Base-by-base conservation (phyloP, 2,113 vertebrate genomes). In the Perccottus glenii region DNA sequence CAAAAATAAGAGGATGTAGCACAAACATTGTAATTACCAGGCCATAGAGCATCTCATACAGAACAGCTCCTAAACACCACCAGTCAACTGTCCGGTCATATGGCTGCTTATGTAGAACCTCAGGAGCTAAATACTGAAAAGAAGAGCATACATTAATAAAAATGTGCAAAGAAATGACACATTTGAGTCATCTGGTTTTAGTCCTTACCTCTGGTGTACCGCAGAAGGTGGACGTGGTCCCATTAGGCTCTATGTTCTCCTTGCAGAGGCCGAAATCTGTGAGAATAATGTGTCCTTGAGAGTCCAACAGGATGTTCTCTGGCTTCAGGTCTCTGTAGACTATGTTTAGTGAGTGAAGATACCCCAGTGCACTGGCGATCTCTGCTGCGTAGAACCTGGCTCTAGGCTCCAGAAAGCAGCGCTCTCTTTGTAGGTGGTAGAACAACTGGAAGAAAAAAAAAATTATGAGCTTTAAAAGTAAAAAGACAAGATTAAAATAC, bases 181-280 rank as follows among this genome's bases (percentile, higher is more conserved):
- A 2, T 11, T 10, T 11, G 6, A 36, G 8, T 48, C 11, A 12
- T 36, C 1, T 0, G 1, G 3, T 16, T 5, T 12, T 47, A 16
- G 5, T 32, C 15, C 87, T 0, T 93, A 99, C 98, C 95, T 99
- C 98, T 0, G 97, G 98, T 0, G 98, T 99, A 85, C 96, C 98
- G 0, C 97, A 99, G 93, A 99, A 99, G 3, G 98, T 99, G 44
- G 97, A 99, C 0, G 97, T 99, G 0, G 97, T 99, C 78, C 96
- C 96, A 0, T 98, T 98, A 83, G 94, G 95, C 75, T 99, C 97
- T 1, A 99, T 99, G 87, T 99, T 98, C 90, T 99, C 98, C 78
- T 99, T 99, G 93, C 98, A 99, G 66, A 99, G 95, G 47, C 98
- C 98, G 3, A 99, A 99, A 84, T 99, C 98, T 6, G 98, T 99